Base-by-base conservation (phyloP, 2,888 invertebrate genomes). In the Seladonia tumulorum region DNA sequence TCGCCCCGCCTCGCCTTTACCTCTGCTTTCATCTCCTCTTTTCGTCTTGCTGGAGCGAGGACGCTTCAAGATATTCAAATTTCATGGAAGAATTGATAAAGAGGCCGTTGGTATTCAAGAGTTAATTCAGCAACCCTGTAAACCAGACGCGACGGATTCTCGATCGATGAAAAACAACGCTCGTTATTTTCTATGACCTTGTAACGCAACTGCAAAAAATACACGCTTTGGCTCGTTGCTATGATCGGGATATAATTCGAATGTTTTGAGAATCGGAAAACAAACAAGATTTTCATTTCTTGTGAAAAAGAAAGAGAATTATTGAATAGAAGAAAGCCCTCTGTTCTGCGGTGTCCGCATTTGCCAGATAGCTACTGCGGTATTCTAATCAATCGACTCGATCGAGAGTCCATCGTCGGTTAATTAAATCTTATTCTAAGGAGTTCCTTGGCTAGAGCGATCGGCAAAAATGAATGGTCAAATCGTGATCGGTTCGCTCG, bases 41-140 rank as follows among this genome's bases (percentile, higher is more conserved):
- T n/a, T 57, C 57, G 66, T 29, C 35, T 66, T 18, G 66, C 35
- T 29, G 66, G 29, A 35, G 66, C 66, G 66, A 22, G 66, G 66
- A 18, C 66, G 18, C 35, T 66, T 66, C 35, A 35, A 66, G 29
- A 66, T 66, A 68, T 76, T 76, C 72, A 53, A 72, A 70, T 76
- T 71, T 71, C 16, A 78, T 47, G 74, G 60, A 53, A 42, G 81
- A 84, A 75, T 82, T 63, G 78, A 39, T 45, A 75, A 82, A 45
- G 75, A 78, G 74, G 75, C 71, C 70, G 82, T 47, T 57, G 71
- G 47, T 53, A 42, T 77, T 70, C 66, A 53, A 82, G 85, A 79
- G 84, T 82, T 82, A 66, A 78, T 57, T 39, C 53, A 47, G 78
- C 53, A 47, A 72, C 45, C 72, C 66, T 82, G 63, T 75, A 82